Base-by-base conservation (phyloP, 2,888 invertebrate genomes). In the Cephonodes hylas region DNA sequence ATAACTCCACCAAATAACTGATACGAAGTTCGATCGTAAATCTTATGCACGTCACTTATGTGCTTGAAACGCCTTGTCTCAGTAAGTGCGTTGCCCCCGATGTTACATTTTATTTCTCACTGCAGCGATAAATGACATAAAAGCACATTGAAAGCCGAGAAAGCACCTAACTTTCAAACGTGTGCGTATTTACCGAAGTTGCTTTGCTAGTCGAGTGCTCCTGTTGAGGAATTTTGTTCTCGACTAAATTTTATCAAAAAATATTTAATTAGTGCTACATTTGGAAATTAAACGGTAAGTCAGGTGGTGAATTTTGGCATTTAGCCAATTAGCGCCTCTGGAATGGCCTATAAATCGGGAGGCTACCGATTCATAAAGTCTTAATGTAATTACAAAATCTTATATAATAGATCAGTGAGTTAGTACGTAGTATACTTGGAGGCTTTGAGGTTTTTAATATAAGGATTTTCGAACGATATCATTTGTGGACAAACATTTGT, bases 121-220 rank as follows among this genome's bases (percentile, higher is more conserved):
- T 58, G 59, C 63, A 61, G 63, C 63, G 42, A 70, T 70, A 76
- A 75, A 75, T 74, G 70, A 73, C 72, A 66, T 72, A 66, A 77
- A 74, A 76, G 77, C 74, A 70, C 72, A 68, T 69, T 76, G 67
- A 76, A 74, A 75, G 72, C 72, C 62, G 15, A 20, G 59, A 67
- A 66, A 66, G 31, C 53, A 18, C 53, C 31, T 31, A 53, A 6
- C 66, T 64, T 62, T 57, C 38, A 57, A 59, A 65, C 67, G 59
- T 66, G 62, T 70, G 53, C 57, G 59, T 61, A 31, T 27, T 58
- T 31, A 8, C 18, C 10, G 27, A 18, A 18, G 53, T 31, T 31
- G 31, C 13, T 53, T 20, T 46, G 3, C 20, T 44, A 15, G 18
- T 7, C 20, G 44, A 20, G 20, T 38, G 13, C n/a, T 38, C 34